Base-by-base conservation (phyloP, 1,140 invertebrate genomes). In the Pseudoatta argentina region DNA sequence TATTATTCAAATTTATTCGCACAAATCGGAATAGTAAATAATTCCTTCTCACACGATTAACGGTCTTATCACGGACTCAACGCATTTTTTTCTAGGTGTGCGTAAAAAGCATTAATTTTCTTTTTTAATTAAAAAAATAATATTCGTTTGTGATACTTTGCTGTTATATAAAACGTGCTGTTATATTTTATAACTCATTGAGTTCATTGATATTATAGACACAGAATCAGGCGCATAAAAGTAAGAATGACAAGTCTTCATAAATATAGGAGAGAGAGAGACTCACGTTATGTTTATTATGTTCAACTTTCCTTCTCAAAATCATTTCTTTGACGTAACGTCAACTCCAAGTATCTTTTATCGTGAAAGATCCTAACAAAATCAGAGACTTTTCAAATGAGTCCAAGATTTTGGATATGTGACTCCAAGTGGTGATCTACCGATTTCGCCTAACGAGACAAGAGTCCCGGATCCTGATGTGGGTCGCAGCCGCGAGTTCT, bases 381-480 rank as follows among this genome's bases (percentile, higher is more conserved):
- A 39, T 66, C 30, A 34, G 8, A 3, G 18, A 64, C 61, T 30
- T 1, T 51, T 5, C 3, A 5, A 18, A 57, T 18, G 8, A 21
- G 6, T n/a, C 30, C 8, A 30, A 51, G 48, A 30, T n/a, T 44
- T 21, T 5, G 55, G n/a, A 51, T 18, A 12, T 16, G 21, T 14
- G 34, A 1, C 21, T 44, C 34, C 21, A 14, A 61, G 21, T 44
- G 30, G 30, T 18, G 10, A 48, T 21, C 39, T 48, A 27, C 30
- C 39, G 21, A 66, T 78, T 66, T 64, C 75, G 53, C 4, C n/a
- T 21, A 77, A 61, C 44, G 48, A 48, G 57, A 69, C 44, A n/a
- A 72, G 34, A 76, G 57, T 53, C 59, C 18, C 44, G 18, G 82
- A 64, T 76, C 27, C 73, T 14, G 48, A 39, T 53, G 82, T n/a